A percentile compares a stretch with the other conserved stretches of the same genome.
Evolutionary conservation across 2,113 vertebrate species (phyloP).

Genomic region (Mystacornis crossleyi): DNA sequence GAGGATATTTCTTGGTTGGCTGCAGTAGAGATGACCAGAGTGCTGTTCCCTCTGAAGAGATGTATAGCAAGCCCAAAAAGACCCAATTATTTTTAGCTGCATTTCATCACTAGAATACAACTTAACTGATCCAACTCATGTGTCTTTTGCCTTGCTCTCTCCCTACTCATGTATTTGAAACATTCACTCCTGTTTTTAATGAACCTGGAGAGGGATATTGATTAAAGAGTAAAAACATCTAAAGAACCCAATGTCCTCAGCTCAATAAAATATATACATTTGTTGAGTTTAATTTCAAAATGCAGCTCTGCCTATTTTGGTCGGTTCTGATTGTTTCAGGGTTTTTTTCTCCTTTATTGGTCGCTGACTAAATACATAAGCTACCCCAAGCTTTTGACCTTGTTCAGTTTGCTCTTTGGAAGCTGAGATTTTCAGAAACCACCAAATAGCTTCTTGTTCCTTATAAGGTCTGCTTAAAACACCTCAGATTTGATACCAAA

Average conservation of each 20-base stretch:
- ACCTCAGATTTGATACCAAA: not conserved
- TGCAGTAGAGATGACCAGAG: constrained; percentile 42
- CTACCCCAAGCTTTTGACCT: not conserved
- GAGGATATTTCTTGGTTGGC: not conserved
- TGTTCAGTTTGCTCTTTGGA: not conserved
- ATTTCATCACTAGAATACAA: constrained; percentile 39
- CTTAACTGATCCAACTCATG: constrained; percentile 19
- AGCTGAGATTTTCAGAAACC: not conserved
- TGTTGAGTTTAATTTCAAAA: not conserved
- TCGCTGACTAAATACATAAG: not conserved
- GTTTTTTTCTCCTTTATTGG: not conserved
- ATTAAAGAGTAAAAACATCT: not conserved
- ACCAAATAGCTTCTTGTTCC: not conserved
- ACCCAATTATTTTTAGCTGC: constrained; percentile 47
- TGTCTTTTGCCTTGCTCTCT: constrained; percentile 14
- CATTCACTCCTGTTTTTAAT: constrained; percentile 37
- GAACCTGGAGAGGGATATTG: not conserved
- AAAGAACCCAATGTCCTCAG: not conserved
- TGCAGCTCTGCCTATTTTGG: not conserved
- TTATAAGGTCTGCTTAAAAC: not conserved
- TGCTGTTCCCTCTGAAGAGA: constrained; percentile 17
- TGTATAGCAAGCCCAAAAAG: constrained; percentile 38
- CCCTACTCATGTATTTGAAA: constrained; percentile 20
- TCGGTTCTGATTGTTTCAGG: no score
- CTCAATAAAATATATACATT: not conserved